Base-by-base conservation (phyloP, 2,113 vertebrate species). In the Engystomops pustulosus region DNA sequence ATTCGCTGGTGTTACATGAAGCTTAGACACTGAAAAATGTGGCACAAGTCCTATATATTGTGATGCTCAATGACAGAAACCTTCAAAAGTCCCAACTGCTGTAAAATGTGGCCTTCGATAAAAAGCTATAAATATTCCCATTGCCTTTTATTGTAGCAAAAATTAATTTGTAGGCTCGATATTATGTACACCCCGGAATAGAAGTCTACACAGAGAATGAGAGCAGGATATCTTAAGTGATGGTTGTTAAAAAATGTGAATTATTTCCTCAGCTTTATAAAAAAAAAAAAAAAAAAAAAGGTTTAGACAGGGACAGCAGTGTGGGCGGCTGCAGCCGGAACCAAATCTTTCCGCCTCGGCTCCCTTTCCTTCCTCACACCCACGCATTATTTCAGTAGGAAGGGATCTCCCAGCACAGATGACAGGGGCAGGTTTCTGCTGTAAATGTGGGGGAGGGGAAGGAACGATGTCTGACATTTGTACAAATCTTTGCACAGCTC, bases 341-440 rank as follows among this genome's bases (percentile, higher is more conserved):
- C 76, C 15, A 53, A 34, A 58, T 58, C 74, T 53, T 85, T 79
- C 75, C 75, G 75, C 83, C 83, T 70, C 34, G 55, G 62, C 41
- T 17, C 15, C 71, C 17, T 49, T 70, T 79, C 60, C 83, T 85
- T 85, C 83, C 83, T 79, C 18, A 69, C 83, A 70, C 83, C 83
- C 83, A 79, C 83, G 17, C 75, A 79, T 17, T 79, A 20, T 51
- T 79, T 78, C 45, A 49, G 18, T 23, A 70, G 53, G 20, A 58
- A 85, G n/a, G 85, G 23, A 68, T 77, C 83, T 69, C 83, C 74
- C 58, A 53, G 38, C 8, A 18, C 36, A 47, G 8, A 51, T 44
- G 36, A 60, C 23, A 10, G 71, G 38, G 36, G 68, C 15, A 53
- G 34, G 74, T 18, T 8, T 30, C 53, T 45, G 23, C 41, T 51